Evolutionary conservation across 2,888 invertebrate genomes (phyloP).

Genomic region (Abscondita cerata): DNA sequence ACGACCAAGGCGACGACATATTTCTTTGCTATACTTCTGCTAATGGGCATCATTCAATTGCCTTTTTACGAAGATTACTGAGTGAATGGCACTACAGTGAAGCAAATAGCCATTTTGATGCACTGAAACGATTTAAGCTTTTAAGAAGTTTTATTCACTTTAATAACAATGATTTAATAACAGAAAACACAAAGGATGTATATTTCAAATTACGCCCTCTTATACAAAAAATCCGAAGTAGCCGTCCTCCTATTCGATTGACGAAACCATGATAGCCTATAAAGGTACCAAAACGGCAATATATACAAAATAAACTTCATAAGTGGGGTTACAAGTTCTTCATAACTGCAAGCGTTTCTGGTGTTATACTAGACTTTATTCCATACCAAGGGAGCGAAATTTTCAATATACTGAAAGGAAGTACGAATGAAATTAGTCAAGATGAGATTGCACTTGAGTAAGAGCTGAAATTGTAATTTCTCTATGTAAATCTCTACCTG

Average conservation of each 20-base stretch:
- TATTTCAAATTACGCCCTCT: constrained; percentile 20
- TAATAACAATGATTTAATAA: constrained; percentile 25
- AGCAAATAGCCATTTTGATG: no score
- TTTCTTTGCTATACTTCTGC: constrained; percentile 28
- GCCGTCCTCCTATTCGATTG: constrained; percentile 11
- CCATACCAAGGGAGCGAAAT: no score
- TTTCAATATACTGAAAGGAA: no score
- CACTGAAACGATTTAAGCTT: constrained; percentile 37
- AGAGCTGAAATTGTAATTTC: constrained; percentile 11
- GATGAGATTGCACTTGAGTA: no score
- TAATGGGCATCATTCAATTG: no score
- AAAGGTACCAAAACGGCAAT: neutral
- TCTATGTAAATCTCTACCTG: constrained; percentile 6
- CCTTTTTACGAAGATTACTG: no score
- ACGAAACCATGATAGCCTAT: constrained; percentile 17
- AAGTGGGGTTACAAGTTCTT: neutral
- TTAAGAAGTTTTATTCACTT: constrained; percentile 31
- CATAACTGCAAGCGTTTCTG: neutral
- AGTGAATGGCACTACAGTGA: no score
- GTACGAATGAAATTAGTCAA: no score
- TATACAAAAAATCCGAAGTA: constrained; percentile 13
- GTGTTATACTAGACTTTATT: neutral
- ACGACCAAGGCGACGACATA: constrained; percentile 16
- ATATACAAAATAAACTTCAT: neutral
- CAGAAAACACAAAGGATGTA: constrained; percentile 19